Evolutionary conservation across 2,113 vertebrate genomes (phyloP), one percentile per base, ranked within the genome.

Genomic region (Beaufortia kweichowensis): DNA sequence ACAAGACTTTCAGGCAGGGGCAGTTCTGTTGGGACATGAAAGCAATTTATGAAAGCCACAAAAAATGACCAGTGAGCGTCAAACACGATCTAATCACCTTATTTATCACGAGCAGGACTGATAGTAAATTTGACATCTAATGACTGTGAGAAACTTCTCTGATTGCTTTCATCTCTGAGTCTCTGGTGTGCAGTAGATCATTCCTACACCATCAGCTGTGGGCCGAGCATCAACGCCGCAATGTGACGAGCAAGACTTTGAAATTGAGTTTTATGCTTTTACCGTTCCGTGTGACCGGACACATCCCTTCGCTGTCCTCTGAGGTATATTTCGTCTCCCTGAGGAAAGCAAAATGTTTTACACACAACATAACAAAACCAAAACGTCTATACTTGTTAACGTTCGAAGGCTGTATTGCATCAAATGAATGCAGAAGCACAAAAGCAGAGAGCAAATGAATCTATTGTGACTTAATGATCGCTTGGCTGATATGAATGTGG

Each of bases 401-500:
- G 4, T 14, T 41, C n/a, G 6, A 6, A 14, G 10, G 31, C 26
- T 60, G 5, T 60, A 31, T 31, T 60, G 57, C 33, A 64, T 64
- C 10, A 15, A 24, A 14, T 6, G 1, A 2, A 9, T 21, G 15
- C 10, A 39, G 61, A 63, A 39, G 31, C 19, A 39, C 1, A 12
- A 41, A 64, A 24, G 62, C 21, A 43, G 62, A 64, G 62, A 43
- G 62, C 62, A 64, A 24, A 26, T 64, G n/a, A 39, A 23, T 63
- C 29, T 43, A 15, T 41, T 24, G 21, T 64, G 35, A 64, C 35
- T 41, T 17, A 24, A 26, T 43, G 21, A 10, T 43, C 12, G 5
- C 77, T 48, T 65, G 3, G 62, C 4, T 29, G 50, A 72, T 10
- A 73, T 60, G 15, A 73, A 74, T 31, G 26, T 67, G 55, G 53